Percentiles rank a stretch among this genome's conserved stretches.
Evolutionary conservation across 2,113 vertebrate genomes (phyloP).

Genomic region (Progne subis): DNA sequence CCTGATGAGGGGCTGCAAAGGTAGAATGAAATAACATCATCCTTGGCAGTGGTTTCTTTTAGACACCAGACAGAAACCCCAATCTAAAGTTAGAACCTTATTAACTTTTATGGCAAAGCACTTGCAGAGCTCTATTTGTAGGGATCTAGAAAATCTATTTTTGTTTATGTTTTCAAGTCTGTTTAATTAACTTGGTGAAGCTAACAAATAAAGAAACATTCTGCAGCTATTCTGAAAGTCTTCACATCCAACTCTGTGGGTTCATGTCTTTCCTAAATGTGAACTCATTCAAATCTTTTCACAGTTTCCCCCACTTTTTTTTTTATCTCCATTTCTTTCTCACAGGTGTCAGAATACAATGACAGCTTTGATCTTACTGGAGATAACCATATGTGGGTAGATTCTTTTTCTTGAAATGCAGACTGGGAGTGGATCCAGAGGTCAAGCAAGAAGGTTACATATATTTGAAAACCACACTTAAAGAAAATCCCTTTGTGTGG

Average conservation of each 20-base stretch:
- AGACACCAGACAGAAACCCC: background rate
- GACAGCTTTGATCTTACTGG: slow-evolving; percentile 33
- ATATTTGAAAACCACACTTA: slow-evolving; percentile 26
- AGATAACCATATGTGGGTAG: background rate
- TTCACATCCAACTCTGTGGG: background rate
- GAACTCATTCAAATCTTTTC: slow-evolving; percentile 35
- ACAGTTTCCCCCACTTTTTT: background rate
- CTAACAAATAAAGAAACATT: background rate
- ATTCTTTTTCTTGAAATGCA: slow-evolving; percentile 39
- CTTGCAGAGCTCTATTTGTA: background rate
- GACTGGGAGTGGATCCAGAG: slow-evolving; percentile 19
- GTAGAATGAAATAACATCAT: background rate
- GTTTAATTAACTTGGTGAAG: slow-evolving; percentile 49
- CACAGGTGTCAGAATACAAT: background rate
- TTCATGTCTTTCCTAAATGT: slow-evolving; percentile 2
- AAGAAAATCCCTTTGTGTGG: slow-evolving; percentile 17
- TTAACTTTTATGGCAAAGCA: background rate
- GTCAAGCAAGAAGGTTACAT: slow-evolving; percentile 37
- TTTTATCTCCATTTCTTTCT: background rate
- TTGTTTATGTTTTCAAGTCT: slow-evolving; percentile 62
- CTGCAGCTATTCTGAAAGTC: background rate
- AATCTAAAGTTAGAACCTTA: background rate
- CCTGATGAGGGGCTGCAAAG: background rate
- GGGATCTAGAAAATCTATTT: slow-evolving; percentile 44
- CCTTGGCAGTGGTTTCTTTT: background rate